Base-by-base conservation (phyloP, 2,797 vertebrate species). In the Myripristis murdjan region DNA sequence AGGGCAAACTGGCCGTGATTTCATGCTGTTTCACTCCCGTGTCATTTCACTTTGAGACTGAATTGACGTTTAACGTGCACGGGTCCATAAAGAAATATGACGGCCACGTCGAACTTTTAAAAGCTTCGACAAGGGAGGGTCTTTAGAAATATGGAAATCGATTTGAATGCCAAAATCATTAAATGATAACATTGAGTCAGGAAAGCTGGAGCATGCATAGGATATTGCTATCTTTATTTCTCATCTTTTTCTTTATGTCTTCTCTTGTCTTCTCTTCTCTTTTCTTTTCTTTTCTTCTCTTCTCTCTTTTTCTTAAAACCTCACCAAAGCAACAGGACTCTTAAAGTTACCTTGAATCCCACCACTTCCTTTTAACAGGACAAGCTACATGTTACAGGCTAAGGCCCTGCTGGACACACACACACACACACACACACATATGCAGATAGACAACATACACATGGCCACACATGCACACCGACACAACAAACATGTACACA, bases 281-380 rank as follows among this genome's bases (percentile, higher is more conserved):
- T 47, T 49, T 6, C n/a, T 12, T 8, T 1, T 54, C 14, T 31
- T 6, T 16, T 11, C 2, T 33, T 28, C 16, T 57, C 11, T 57
- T 35, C 47, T 70, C 55, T 28, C 52, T 28, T 58, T 12, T 23
- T 53, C 52, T 57, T n/a, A n/a, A n/a, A n/a, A n/a, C n/a, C n/a
- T 51, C 81, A 57, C 62, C 31, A 69, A 67, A 79, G 46, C 66
- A 72, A 62, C 41, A 22, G 11, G 61, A 74, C 67, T 80, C 63
- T 66, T 73, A 60, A 37, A 49, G 74, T 80, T 86, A 77, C 71
- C 8, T 48, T 66, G 74, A 77, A 86, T 86, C 80, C 74, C 74
- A 78, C 43, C 33, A 81, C 71, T 83, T 86, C 74, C 80, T 83
- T 76, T 78, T 20, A 24, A n/a, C 41, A 44, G 35, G 62, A 55